Percentiles rank a stretch among this genome's conserved stretches.
These are phyloP conservation scores for Collichthys lucidus DNA, from an alignment of 2,113 vertebrate genomes.

Conservation along the genomic window DNA sequence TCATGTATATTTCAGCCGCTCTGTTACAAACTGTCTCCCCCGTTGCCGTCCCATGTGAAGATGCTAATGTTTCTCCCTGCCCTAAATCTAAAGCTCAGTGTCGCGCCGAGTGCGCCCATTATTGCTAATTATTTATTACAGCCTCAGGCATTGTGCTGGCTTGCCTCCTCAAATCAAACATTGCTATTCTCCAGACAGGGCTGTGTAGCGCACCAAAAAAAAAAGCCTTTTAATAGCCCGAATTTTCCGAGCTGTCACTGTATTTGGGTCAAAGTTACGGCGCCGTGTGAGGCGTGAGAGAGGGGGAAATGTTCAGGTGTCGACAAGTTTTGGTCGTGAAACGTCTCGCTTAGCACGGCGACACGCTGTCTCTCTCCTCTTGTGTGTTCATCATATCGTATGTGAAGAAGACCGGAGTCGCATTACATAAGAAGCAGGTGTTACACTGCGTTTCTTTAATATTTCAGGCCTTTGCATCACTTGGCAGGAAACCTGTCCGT, in stretches of 20 bases:
- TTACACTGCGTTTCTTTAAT: conserved; percentile 62
- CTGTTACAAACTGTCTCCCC: conserved; percentile 38
- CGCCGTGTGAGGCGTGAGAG: conserved; percentile 6
- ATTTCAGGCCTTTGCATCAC: conserved; percentile 73
- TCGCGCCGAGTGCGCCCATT: conserved; percentile 69
- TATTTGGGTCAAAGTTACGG: conserved; percentile 66
- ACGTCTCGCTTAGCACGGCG: background rate
- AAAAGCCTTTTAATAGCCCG: conserved; percentile 55
- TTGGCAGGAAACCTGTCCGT: conserved; percentile 31
- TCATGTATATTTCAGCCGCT: conserved; percentile 70
- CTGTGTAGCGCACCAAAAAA: conserved; percentile 59
- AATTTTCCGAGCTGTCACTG: conserved; percentile 52
- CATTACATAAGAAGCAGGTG: conserved; percentile 52
- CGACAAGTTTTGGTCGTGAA: conserved; percentile 15
- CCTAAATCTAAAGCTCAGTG: conserved; percentile 70
- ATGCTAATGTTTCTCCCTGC: conserved; percentile 62
- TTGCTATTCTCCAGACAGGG: conserved; percentile 65
- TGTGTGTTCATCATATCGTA: conserved; percentile 20
- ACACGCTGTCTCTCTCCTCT: background rate
- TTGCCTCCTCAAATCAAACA: conserved; percentile 72
- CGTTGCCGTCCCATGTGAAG: conserved; percentile 51
- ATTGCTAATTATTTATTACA: conserved; percentile 82
- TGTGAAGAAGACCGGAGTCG: conserved; percentile 12
- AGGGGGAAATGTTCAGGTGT: conserved; percentile 23
- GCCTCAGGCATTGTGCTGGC: conserved; percentile 65